Percentiles rank a stretch among this genome's conserved stretches.
Conservation (phyloP, 2,797 vertebrate genomes). For the Pipistrellus pipistrellus region DNA sequence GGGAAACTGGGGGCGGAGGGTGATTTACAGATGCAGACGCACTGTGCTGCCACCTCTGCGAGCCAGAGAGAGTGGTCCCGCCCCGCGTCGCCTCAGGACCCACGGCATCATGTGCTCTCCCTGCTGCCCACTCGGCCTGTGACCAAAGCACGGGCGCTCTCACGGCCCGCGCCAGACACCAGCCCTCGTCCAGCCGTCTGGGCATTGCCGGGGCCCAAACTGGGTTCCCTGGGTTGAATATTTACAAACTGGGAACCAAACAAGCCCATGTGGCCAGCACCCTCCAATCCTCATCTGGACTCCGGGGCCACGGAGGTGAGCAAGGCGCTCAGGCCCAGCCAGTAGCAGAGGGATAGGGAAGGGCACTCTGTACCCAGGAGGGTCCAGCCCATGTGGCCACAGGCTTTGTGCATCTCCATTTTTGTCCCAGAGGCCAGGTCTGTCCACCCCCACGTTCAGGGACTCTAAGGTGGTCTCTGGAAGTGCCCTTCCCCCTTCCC, state of each 20-base stretch:
- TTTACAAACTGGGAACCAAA: slow-evolving; percentile 13
- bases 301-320: neutral
- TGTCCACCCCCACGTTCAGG: neutral
- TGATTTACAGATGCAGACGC: neutral
- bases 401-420: neutral
- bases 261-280: neutral
- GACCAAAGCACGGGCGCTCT: neutral
- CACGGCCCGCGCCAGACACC: neutral
- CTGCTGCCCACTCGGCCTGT: too few relatives aligned
- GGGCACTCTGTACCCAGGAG: neutral
- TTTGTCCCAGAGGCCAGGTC: neutral
- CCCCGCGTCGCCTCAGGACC: too few relatives aligned
- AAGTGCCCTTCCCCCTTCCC: neutral
- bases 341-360: neutral
- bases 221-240: neutral
- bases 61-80: neutral
- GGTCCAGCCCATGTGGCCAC: too few relatives aligned
- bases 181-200: neutral
- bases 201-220: neutral
- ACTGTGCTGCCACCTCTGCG: neutral
- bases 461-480: neutral
- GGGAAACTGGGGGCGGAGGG: neutral
- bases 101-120: too few relatives aligned
- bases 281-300: neutral
- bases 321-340: neutral